Evolutionary conservation across 2,888 invertebrate species (phyloP).

Genomic region (Dolomedes plantarius): DNA sequence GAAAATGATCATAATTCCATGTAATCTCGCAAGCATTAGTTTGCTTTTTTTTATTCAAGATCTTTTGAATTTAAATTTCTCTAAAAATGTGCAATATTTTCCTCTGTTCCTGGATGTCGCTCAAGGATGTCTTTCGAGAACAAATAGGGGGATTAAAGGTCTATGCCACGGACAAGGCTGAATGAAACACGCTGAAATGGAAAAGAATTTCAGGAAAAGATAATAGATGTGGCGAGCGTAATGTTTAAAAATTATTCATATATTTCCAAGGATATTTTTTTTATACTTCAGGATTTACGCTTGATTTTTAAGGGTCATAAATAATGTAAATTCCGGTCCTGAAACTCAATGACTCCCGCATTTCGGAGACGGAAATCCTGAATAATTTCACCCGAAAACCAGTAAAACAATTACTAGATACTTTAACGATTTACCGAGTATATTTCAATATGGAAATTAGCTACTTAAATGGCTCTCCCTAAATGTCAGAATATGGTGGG

Average conservation of each 20-base stretch:
- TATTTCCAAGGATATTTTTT: background rate
- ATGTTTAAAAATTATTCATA: background rate
- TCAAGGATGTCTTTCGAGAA: background rate
- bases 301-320: too few relatives aligned
- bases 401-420: too few relatives aligned
- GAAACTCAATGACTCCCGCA: too few relatives aligned
- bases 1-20: background rate
- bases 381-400: too few relatives aligned
- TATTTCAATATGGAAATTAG: too few relatives aligned
- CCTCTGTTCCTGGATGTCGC: background rate
- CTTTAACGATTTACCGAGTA: too few relatives aligned
- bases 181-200: background rate
- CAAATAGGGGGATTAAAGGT: background rate
- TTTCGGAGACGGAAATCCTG: too few relatives aligned
- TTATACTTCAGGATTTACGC: background rate
- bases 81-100: background rate
- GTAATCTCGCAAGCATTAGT: background rate
- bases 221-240: background rate
- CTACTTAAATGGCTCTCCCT: too few relatives aligned
- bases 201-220: too few relatives aligned
- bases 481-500: too few relatives aligned
- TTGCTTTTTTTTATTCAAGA: background rate
- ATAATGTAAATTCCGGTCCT: too few relatives aligned
- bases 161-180: constrained; percentile 7
- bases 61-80: background rate